Evolutionary conservation across 2,113 vertebrate species (phyloP).

Genomic region (Ia io): DNA sequence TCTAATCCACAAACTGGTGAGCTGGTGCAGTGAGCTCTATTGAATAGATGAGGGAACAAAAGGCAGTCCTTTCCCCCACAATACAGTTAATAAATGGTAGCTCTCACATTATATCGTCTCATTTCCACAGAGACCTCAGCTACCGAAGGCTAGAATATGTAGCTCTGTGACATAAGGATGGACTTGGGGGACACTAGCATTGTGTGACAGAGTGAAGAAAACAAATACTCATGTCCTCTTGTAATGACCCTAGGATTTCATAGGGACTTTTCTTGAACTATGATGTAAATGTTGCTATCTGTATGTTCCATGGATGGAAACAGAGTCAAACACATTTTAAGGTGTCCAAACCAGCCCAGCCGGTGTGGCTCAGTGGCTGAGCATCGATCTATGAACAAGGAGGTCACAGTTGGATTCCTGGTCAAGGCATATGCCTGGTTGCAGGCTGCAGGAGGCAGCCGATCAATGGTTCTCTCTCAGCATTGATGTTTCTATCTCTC

Average conservation of each 20-base stretch:
- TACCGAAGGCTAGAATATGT: neutral
- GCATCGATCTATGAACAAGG: no score
- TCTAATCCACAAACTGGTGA: neutral
- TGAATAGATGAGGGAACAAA: neutral
- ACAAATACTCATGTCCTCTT: neutral
- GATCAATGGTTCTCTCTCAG: no score
- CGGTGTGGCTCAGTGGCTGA: no score
- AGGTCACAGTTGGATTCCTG: no score
- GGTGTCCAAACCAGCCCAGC: neutral
- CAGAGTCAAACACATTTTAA: neutral
- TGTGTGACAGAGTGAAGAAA: neutral
- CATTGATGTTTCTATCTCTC: no score
- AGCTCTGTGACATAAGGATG: no score
- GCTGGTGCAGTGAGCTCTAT: neutral
- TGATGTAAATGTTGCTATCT: neutral
- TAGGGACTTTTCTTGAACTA: neutral
- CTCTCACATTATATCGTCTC: neutral
- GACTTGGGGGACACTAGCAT: neutral
- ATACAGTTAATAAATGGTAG: neutral
- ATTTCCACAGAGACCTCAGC: neutral
- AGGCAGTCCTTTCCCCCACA: neutral
- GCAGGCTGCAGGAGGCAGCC: no score
- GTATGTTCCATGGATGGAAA: neutral
- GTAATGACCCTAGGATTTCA: neutral
- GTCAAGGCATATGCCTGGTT: no score